phyloP scores from a whole-genome alignment of 2,888 invertebrate genomes.

The Drosophila cognata region DNA sequence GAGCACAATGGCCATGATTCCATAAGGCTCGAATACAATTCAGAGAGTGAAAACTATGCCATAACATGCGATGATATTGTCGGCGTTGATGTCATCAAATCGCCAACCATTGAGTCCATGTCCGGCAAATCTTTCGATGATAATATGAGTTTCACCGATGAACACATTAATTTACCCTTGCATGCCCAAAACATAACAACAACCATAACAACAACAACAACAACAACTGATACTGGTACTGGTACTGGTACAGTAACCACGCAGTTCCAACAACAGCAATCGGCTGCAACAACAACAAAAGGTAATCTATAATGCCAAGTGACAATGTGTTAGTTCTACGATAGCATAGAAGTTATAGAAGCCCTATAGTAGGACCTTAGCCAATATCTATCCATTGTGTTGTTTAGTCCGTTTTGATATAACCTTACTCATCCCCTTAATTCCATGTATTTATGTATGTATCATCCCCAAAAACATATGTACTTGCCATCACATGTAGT shows the following conservation, averaged over 20 bases:
- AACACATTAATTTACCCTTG: constrained; percentile 75
- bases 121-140: constrained; percentile 85
- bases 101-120: constrained; percentile 85
- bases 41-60: constrained; percentile 85
- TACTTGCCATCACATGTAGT: constrained; percentile 48
- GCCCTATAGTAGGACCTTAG: constrained; percentile 23
- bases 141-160: constrained; percentile 84
- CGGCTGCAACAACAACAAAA: constrained; percentile 64
- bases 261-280: constrained; percentile 64
- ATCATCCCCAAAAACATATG: constrained; percentile 17
- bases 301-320: constrained; percentile 67
- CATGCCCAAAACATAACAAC: constrained; percentile 75
- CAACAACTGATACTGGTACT: constrained; percentile 2
- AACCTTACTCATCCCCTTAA: constrained; percentile 58
- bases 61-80: constrained; percentile 84
- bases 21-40: constrained; percentile 78
- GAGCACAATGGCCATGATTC: constrained; percentile 71
- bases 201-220: constrained; percentile 53
- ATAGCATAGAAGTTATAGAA: constrained; percentile 41
- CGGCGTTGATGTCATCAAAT: constrained; percentile 84
- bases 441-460: constrained; percentile 39
- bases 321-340: constrained; percentile 37
- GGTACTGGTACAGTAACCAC: constrained; percentile 47
- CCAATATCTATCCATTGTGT: constrained; percentile 29
- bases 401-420: constrained; percentile 56